Conservation (phyloP, 2,113 vertebrate species). For the Chamaetylas fuelleborni region DNA sequence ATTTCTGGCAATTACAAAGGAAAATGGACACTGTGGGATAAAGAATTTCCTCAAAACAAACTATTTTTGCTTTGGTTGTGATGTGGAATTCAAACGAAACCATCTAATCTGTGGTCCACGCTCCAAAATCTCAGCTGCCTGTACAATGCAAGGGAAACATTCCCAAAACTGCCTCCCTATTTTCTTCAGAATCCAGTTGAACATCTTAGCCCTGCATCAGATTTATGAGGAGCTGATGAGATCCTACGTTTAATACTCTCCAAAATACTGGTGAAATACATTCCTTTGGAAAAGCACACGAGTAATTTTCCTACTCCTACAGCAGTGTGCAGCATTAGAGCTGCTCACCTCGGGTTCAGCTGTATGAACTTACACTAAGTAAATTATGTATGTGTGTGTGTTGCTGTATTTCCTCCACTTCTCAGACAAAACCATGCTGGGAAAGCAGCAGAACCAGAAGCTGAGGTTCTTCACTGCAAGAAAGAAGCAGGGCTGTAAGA, state of each 20-base stretch:
- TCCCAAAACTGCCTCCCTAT: not conserved
- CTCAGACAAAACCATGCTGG: not conserved
- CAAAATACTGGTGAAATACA: not conserved
- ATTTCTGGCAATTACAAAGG: not conserved
- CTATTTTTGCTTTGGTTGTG: not conserved
- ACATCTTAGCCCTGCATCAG: not conserved
- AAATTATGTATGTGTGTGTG: not conserved
- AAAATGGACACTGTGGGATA: not conserved
- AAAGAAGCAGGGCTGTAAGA: not conserved
- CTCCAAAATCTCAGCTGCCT: not conserved
- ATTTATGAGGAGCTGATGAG: not conserved
- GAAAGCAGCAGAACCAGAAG: not conserved
- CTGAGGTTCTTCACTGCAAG: not conserved
- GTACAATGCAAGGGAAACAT: not conserved
- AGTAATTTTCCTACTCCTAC: not conserved
- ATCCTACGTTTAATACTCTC: not conserved
- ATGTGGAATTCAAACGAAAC: not conserved
- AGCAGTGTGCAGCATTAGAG: not conserved
- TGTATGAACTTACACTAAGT: not conserved
- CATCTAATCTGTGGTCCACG: not conserved
- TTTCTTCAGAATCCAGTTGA: not conserved
- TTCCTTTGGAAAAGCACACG: not conserved
- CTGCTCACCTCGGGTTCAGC: not conserved
- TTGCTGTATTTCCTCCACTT: not conserved
- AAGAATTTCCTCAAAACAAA: not conserved